These are phyloP conservation scores for Orchesellides sinensis DNA, from an alignment of 2,888 invertebrate species.

Conservation along the genomic window DNA sequence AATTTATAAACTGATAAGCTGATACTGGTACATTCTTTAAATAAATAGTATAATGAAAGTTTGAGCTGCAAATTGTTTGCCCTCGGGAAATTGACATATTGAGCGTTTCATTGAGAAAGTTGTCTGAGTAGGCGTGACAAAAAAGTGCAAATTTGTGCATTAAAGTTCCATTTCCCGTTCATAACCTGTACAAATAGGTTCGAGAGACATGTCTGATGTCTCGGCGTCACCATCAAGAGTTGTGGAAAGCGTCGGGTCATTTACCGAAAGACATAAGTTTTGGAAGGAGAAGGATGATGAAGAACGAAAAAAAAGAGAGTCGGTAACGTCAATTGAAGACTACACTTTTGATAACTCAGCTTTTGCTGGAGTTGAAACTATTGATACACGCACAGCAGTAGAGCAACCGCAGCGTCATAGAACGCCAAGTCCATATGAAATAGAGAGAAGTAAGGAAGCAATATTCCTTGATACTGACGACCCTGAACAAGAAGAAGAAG, in stretches of 20 bases:
- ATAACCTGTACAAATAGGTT: conserved; percentile 60
- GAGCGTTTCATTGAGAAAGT: no score
- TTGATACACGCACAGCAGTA: conserved; percentile 76
- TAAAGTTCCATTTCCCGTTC: conserved; percentile 35
- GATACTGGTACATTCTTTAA: no score
- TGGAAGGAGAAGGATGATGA: conserved; percentile 74
- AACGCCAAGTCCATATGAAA: conserved; percentile 74
- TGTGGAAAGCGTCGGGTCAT: conserved; percentile 73
- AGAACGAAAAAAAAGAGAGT: conserved; percentile 72
- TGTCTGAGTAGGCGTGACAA: no score
- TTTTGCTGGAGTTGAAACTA: conserved; percentile 77
- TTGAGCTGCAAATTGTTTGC: no score
- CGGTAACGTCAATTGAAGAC: conserved; percentile 71
- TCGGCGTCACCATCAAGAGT: conserved; percentile 74
- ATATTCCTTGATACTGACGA: conserved; percentile 74
- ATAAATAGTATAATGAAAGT: no score
- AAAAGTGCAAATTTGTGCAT: no score
- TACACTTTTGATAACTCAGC: conserved; percentile 77
- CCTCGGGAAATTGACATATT: no score
- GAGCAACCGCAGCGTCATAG: conserved; percentile 39
- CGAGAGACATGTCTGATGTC: conserved; percentile 64
- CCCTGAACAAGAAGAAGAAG: conserved; percentile 76
- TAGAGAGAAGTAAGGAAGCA: conserved; percentile 74
- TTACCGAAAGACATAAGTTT: conserved; percentile 72
- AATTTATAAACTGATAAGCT: no score